phyloP scores from a whole-genome alignment of 2,888 invertebrate genomes.

The Dione vanillae region DNA sequence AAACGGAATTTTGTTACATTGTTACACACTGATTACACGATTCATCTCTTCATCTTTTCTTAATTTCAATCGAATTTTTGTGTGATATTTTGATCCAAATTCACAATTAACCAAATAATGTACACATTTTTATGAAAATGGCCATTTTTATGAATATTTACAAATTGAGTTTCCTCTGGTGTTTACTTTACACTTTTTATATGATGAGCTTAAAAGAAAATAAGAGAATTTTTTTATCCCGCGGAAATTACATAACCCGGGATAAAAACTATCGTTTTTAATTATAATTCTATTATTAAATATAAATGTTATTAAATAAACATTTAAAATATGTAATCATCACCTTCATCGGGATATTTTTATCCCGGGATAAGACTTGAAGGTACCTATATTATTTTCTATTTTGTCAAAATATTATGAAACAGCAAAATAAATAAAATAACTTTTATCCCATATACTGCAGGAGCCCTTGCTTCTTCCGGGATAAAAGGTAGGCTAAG shows the following conservation, averaged over 20 bases:
- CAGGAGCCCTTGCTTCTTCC: conserved; percentile 22
- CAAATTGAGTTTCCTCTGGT: no score
- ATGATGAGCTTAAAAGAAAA: no score
- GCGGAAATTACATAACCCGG: neutral
- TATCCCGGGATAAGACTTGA: conserved; percentile 10
- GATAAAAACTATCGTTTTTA: neutral
- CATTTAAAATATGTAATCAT: no score
- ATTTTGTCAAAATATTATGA: neutral
- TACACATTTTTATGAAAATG: no score
- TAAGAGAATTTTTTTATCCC: neutral
- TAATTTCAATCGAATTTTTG: no score
- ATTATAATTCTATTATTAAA: neutral
- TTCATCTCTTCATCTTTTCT: neutral
- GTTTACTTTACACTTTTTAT: no score
- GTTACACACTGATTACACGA: neutral
- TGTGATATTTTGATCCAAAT: no score
- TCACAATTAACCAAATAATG: no score
- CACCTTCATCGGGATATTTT: neutral
- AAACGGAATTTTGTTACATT: neutral
- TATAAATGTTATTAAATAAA: no score
- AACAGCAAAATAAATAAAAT: neutral
- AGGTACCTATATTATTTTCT: neutral
- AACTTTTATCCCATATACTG: conserved; percentile 17
- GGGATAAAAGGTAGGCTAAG: conserved; percentile 18
- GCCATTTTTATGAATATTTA: no score